These are phyloP conservation scores for Aurelia aurita complex sp. Pacific DNA, from an alignment of 30 jellyfish, hydroid and myxozoan genomes.

Conservation along the genomic window DNA sequence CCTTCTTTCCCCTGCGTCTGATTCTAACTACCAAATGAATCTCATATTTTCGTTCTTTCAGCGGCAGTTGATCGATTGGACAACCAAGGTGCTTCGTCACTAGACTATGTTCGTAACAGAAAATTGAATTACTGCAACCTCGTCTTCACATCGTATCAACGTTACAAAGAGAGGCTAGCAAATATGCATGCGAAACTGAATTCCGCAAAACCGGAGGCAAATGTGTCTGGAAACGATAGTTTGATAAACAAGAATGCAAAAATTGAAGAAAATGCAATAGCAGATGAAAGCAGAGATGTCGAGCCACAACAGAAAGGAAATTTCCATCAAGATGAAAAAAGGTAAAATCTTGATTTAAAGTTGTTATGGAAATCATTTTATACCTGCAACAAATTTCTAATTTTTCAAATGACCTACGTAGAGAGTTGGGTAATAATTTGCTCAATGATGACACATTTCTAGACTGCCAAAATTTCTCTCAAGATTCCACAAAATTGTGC, in stretches of 20 bases:
- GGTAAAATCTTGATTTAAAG: too few species aligned
- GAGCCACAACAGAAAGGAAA: too few species aligned
- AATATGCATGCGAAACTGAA: slow-evolving; percentile 26
- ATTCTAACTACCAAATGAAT: too few species aligned
- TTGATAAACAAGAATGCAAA: not conserved
- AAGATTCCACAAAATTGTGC: too few species aligned
- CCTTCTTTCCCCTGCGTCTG: too few species aligned
- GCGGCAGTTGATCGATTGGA: slow-evolving; percentile 70
- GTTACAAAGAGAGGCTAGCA: slow-evolving; percentile 60
- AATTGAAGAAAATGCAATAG: not conserved
- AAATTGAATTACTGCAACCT: slow-evolving; percentile 78
- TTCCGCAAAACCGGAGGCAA: not conserved
- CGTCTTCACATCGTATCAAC: slow-evolving; percentile 79
- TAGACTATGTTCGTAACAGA: slow-evolving; percentile 58
- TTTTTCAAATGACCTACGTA: too few species aligned
- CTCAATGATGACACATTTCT: too few species aligned
- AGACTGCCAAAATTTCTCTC: too few species aligned
- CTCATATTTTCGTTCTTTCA: slow-evolving; percentile 1
- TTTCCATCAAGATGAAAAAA: too few species aligned
- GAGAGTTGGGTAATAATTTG: too few species aligned
- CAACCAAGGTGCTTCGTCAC: slow-evolving; percentile 72
- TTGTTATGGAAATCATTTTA: too few species aligned
- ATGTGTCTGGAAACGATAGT: not conserved
- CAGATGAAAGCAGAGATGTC: not conserved
- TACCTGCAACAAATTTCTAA: too few species aligned